phyloP scores from a whole-genome alignment of 1,140 invertebrate genomes.

The Aphelinus atriplicis region DNA sequence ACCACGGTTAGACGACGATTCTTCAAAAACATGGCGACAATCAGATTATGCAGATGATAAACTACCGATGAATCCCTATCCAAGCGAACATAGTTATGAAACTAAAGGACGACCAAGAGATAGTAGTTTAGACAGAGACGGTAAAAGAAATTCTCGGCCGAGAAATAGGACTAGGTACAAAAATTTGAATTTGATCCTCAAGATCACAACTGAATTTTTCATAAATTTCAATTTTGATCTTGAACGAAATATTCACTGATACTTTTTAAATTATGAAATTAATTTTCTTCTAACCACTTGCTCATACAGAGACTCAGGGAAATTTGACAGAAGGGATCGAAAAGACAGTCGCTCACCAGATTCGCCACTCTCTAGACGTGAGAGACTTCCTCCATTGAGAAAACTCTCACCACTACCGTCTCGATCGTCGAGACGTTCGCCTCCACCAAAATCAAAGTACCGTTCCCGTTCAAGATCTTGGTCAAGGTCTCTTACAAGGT shows the following conservation, averaged over 20 bases:
- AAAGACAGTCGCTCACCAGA: constrained; percentile 27
- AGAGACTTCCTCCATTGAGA: constrained; percentile 43
- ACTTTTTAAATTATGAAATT: no score
- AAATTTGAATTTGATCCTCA: no score
- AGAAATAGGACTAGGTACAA: constrained; percentile 46
- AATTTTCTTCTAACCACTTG: no score
- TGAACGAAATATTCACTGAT: no score
- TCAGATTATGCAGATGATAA: constrained; percentile 45
- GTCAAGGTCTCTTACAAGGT: constrained; percentile 47
- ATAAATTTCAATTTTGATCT: no score
- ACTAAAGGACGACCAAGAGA: constrained; percentile 50
- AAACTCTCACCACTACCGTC: constrained; percentile 33
- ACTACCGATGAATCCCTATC: constrained; percentile 49
- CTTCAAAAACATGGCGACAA: constrained; percentile 46
- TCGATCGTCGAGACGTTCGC: constrained; percentile 37
- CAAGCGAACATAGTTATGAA: constrained; percentile 49
- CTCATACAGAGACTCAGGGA: constrained; percentile 13
- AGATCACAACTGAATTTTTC: no score
- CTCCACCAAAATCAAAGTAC: constrained; percentile 37
- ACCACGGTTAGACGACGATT: constrained; percentile 46
- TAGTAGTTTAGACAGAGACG: constrained; percentile 54
- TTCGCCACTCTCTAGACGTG: constrained; percentile 35
- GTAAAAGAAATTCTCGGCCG: constrained; percentile 44
- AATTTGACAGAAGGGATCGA: constrained; percentile 29
- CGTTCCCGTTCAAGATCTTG: constrained; percentile 45